Base-by-base conservation (phyloP, 2,888 invertebrate genomes). In the Nudaria mundana region DNA sequence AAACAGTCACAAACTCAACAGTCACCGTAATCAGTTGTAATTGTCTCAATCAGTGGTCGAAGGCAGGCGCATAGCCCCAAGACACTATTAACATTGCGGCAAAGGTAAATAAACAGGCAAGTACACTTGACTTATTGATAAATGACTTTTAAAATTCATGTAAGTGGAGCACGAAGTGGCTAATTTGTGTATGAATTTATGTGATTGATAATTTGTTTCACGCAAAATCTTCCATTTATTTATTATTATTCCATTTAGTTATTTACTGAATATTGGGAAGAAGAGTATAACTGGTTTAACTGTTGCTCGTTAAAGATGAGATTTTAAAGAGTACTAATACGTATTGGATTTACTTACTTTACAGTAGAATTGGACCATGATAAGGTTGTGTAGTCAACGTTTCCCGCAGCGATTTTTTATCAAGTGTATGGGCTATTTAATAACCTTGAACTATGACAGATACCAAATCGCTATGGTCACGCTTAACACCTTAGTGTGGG, bases 11-110 rank as follows among this genome's bases (percentile, higher is more conserved):
- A 66, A 40, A 62, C 53, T 53, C 46, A 48, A 62, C 62, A 76
- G 71, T 82, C 75, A 79, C 80, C 73, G 74, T 71, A 81, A 86
- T 87, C 79, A 75, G 56, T 45, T 56, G 75, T 79, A 79, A 85
- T 85, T 78, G 79, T 77, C 76, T 71, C 76, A 73, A 72, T 75
- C 74, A 65, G 58, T 66, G 67, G 60, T 56, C 64, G 52, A 43
- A 28, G 13, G 26, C 8, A n/a, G n/a, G n/a, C 14, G 22, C 2
- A 63, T 30, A 46, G 81, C 85, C 84, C 47, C 63, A 63, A 76
- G 84, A 76, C 71, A 73, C 60, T 73, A 81, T 84, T 81, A 81
- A 74, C 76, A 75, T 76, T 72, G 74, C 66, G 46, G 52, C 48
- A 48, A 57, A 66, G 56, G 55, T 48, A 62, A 58, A 60, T 70